Percentiles rank a stretch among this genome's conserved stretches.
phyloP scores from a whole-genome alignment of 1,140 invertebrate genomes.

The Orius insidiosus region DNA sequence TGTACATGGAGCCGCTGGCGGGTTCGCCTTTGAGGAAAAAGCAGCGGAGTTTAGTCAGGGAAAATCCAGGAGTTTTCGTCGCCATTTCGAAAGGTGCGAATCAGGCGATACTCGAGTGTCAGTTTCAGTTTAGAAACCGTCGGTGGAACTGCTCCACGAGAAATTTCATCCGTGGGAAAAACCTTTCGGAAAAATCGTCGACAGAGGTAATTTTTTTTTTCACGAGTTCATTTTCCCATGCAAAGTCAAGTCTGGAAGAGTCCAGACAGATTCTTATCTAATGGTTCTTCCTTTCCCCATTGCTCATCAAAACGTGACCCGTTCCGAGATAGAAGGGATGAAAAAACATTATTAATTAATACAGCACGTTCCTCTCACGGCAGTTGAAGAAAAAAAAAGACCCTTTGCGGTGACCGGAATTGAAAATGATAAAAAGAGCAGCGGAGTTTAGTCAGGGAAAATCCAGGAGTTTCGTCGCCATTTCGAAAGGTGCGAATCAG shows the following conservation, averaged over 20 bases:
- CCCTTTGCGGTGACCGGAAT: neutral
- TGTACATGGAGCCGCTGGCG: conserved; percentile 60
- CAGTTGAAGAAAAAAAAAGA: neutral
- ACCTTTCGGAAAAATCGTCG: conserved; percentile 86
- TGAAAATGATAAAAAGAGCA: neutral
- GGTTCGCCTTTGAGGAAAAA: conserved; percentile 61
- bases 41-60: conserved; percentile 61
- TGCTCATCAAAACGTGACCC: too few relatives aligned
- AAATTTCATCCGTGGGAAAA: conserved; percentile 71
- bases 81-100: conserved; percentile 49
- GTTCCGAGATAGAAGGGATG: too few relatives aligned
- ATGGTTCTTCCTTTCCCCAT: too few relatives aligned
- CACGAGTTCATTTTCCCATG: too few relatives aligned
- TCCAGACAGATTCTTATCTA: too few relatives aligned
- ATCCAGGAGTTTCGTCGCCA: too few relatives aligned
- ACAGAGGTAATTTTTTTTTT: conserved; percentile 79
- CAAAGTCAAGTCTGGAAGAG: too few relatives aligned
- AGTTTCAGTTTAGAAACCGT: conserved; percentile 59
- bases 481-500: too few relatives aligned
- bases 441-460: too few relatives aligned
- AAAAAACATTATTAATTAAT: too few relatives aligned
- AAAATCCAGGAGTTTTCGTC: conserved; percentile 72
- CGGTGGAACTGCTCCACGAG: conserved; percentile 87
- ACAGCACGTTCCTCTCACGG: too few relatives aligned
- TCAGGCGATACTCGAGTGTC: conserved; percentile 54